Conservation (phyloP, 1,140 invertebrate genomes). For the Drosophila tristis region DNA sequence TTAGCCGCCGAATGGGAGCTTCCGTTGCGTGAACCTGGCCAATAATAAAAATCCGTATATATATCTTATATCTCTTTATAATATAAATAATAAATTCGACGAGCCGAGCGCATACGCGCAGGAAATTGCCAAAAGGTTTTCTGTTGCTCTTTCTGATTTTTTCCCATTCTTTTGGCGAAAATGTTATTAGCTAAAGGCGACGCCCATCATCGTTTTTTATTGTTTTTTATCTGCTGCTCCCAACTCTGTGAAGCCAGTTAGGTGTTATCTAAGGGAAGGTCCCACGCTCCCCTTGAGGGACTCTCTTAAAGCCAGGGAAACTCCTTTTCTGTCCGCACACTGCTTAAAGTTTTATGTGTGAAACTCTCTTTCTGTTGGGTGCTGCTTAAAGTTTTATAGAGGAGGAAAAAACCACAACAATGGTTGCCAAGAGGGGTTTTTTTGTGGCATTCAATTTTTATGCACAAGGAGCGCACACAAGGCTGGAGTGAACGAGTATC, state of each 20-base stretch:
- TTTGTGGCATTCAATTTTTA: slow-evolving; percentile 11
- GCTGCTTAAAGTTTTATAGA: no score
- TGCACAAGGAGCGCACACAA: slow-evolving; percentile 14
- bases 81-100: slow-evolving; percentile 57
- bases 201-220: slow-evolving; percentile 48
- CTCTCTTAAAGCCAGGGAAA: no score
- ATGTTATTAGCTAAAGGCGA: slow-evolving; percentile 42
- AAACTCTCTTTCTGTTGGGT: no score
- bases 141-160: slow-evolving; percentile 6
- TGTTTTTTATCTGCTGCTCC: slow-evolving; percentile 55
- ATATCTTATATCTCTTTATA: slow-evolving; percentile 33
- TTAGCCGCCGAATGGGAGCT: slow-evolving; percentile 4
- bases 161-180: slow-evolving; percentile 25
- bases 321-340: no score
- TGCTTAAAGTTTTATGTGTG: no score
- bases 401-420: no score
- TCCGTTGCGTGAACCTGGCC: slow-evolving; percentile 25
- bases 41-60: slow-evolving; percentile 41
- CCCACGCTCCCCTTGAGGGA: no score
- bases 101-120: slow-evolving; percentile 11
- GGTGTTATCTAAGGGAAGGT: slow-evolving; percentile 8
- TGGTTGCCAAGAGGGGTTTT: no score
- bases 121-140: slow-evolving; percentile 34
- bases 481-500: not conserved
- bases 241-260: not conserved